Evolutionary conservation across 2,888 invertebrate species (phyloP).

Genomic region (Apocheima hispidaria): DNA sequence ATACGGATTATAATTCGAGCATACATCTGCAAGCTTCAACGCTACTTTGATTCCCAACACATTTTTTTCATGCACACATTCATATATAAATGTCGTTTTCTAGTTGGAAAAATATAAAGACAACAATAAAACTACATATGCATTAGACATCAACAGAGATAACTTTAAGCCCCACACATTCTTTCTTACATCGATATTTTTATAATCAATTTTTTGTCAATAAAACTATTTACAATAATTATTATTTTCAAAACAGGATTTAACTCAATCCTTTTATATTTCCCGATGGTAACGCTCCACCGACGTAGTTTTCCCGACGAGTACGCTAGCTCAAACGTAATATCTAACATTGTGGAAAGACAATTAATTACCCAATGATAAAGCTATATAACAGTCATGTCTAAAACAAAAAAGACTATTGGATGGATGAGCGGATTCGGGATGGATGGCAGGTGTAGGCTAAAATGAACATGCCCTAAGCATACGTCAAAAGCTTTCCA

Average conservation of each 20-base stretch:
- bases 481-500: conserved; percentile 54
- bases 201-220: not conserved
- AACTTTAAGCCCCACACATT: not conserved
- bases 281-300: not conserved
- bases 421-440: conserved; percentile 63
- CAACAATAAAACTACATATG: not conserved
- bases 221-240: not conserved
- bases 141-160: not conserved
- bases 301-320: not conserved
- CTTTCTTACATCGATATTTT: not conserved
- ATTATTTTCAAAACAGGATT: too few species aligned
- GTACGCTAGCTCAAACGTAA: not conserved
- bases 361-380: conserved; percentile 61
- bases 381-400: conserved; percentile 69
- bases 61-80: conserved; percentile 21
- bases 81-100: not conserved
- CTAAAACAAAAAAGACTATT: conserved; percentile 78
- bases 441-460: conserved; percentile 49
- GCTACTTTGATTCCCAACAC: conserved; percentile 12
- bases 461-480: conserved; percentile 58
- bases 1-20: conserved; percentile 5
- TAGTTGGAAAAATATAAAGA: not conserved
- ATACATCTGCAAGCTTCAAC: conserved; percentile 13
- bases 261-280: too few species aligned
- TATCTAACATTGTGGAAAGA: conserved; percentile 66